Evolutionary conservation across 2,797 vertebrate species (phyloP).

Genomic region (Cyclopterus lumpus): DNA sequence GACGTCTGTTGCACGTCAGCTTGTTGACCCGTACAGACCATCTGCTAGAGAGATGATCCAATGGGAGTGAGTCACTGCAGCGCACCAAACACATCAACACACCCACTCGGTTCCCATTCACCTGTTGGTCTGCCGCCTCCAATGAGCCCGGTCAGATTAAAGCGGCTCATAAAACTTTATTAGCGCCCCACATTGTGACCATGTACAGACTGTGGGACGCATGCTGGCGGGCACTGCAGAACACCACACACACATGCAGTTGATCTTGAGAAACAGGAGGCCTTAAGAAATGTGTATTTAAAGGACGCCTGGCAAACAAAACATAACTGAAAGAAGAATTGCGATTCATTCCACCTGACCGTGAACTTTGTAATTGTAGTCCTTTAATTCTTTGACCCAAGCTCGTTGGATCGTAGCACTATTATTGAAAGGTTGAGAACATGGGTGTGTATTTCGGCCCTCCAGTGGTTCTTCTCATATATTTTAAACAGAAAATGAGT

Average conservation of each 20-base stretch:
- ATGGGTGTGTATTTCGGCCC: background rate
- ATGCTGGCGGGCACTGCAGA: conserved; percentile 1
- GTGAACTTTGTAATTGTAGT: conserved; percentile 22
- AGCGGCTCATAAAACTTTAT: conserved; percentile 62
- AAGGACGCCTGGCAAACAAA: conserved; percentile 36
- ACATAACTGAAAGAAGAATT: conserved; percentile 11
- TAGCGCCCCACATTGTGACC: conserved; percentile 57
- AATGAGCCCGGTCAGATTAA: conserved; percentile 63
- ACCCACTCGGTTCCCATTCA: conserved; percentile 52
- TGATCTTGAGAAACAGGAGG: conserved; percentile 42
- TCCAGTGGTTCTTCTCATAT: background rate
- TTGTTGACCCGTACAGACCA: conserved; percentile 13
- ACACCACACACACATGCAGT: conserved; percentile 24
- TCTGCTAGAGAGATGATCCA: conserved; percentile 16
- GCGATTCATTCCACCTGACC: conserved; percentile 13
- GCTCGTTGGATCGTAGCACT: too few species aligned
- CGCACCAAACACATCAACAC: conserved; percentile 35
- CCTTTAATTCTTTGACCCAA: background rate
- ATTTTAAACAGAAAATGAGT: background rate
- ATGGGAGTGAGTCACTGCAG: conserved; percentile 13
- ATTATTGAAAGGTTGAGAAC: background rate
- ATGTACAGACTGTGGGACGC: conserved; percentile 62
- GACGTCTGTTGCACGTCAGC: conserved; percentile 7
- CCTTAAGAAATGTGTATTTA: conserved; percentile 49
- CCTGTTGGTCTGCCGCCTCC: conserved; percentile 29